These are phyloP conservation scores for Ectropis grisescens DNA, from an alignment of 1,140 invertebrate genomes.

Conservation along the genomic window DNA sequence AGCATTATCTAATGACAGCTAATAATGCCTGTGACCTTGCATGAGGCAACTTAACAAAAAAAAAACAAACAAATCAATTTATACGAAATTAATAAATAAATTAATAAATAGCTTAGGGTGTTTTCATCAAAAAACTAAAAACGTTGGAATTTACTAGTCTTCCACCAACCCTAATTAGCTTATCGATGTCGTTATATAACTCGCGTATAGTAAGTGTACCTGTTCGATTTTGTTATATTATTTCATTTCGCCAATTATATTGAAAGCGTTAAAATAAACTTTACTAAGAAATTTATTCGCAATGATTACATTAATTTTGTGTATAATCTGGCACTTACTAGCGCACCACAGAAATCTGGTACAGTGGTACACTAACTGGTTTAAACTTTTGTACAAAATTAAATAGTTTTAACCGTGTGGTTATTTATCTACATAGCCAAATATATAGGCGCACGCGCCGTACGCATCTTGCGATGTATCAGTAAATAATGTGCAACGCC, in stretches of 20 bases:
- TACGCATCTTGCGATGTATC: no score
- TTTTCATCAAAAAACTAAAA: conserved; percentile 5
- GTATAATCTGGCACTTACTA: no score
- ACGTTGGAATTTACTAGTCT: conserved; percentile 8
- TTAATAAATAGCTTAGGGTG: no score
- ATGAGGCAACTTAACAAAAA: conserved; percentile 11
- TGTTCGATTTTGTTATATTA: background rate
- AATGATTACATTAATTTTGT: no score
- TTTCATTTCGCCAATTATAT: background rate
- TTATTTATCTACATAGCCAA: conserved; percentile 1
- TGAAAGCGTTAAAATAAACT: conserved; percentile 10
- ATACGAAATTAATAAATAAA: conserved; percentile 14
- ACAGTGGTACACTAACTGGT: no score
- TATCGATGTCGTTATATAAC: background rate
- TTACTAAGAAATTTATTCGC: conserved; percentile 4
- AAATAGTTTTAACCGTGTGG: background rate
- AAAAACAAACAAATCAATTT: conserved; percentile 12
- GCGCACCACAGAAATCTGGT: no score
- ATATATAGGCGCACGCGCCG: conserved; percentile 10
- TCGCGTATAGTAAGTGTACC: background rate
- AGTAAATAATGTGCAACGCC: no score
- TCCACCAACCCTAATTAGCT: no score
- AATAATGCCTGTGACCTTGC: conserved; percentile 9
- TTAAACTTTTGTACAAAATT: conserved; percentile 33
- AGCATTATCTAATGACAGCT: conserved; percentile 5